phyloP scores from a whole-genome alignment of 2,113 vertebrate genomes.

The Philantomba maxwellii region DNA sequence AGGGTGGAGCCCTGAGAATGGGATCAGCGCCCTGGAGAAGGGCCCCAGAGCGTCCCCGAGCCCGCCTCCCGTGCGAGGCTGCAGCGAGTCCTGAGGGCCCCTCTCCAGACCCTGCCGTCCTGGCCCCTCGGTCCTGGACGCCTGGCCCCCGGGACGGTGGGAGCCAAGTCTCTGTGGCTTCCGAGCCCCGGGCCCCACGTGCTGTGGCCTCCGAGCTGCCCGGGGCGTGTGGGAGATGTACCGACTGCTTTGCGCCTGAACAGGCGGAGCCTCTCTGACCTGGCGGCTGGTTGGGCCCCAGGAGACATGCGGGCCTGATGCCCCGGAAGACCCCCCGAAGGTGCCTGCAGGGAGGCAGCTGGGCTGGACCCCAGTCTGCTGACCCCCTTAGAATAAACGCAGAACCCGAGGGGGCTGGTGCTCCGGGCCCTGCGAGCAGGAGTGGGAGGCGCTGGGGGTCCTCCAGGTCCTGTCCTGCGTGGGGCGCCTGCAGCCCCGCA shows the following conservation, averaged over 20 bases:
- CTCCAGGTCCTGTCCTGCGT: background rate
- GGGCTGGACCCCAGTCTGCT: background rate
- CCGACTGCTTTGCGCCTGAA: background rate
- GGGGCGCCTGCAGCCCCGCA: background rate
- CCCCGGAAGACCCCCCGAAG: too few relatives aligned
- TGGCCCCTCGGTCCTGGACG: accelerated
- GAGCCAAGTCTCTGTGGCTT: background rate
- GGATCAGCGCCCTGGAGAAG: background rate
- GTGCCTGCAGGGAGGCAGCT: too few relatives aligned
- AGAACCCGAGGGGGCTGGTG: background rate
- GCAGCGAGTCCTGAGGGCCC: background rate
- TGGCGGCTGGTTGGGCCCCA: background rate
- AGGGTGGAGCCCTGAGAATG: background rate
- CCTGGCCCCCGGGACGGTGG: background rate
- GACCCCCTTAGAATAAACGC: background rate
- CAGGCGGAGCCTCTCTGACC: accelerated
- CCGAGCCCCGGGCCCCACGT: accelerated
- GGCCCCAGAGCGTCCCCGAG: accelerated
- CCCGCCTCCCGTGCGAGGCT: background rate
- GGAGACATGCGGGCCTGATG: too few relatives aligned
- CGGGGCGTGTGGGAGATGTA: accelerated
- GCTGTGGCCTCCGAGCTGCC: background rate
- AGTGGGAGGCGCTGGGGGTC: accelerated
- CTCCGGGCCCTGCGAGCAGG: background rate
- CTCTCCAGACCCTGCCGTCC: background rate